These are phyloP conservation scores for Sylvilagus bachmani DNA, from an alignment of 2,113 vertebrate species.

Conservation along the genomic window DNA sequence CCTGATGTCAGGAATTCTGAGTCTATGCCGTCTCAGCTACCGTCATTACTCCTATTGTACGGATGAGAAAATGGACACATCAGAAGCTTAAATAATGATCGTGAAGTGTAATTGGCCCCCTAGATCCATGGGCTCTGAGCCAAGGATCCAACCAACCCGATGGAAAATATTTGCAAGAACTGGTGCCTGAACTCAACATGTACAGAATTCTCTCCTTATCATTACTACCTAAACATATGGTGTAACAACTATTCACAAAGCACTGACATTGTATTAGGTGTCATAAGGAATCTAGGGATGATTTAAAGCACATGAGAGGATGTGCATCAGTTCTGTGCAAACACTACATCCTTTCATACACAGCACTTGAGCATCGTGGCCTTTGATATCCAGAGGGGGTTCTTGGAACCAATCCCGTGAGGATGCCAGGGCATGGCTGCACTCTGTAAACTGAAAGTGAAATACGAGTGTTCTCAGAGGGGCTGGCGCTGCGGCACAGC, in stretches of 20 bases:
- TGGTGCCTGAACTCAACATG: background rate
- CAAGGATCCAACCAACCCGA: background rate
- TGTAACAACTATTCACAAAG: background rate
- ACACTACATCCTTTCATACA: background rate
- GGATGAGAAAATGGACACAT: background rate
- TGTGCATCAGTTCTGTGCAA: background rate
- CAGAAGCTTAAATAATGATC: accelerated
- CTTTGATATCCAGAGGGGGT: background rate
- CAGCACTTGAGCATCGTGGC: background rate
- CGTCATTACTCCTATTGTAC: background rate
- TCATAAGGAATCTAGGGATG: background rate
- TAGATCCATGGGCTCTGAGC: background rate
- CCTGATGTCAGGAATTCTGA: no score
- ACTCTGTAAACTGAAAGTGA: background rate
- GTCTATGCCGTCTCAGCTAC: no score
- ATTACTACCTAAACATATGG: background rate
- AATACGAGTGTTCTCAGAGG: no score
- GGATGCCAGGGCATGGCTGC: background rate
- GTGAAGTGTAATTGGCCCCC: background rate
- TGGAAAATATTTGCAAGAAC: background rate
- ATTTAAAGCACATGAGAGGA: background rate
- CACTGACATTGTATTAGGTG: background rate
- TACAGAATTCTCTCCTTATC: background rate
- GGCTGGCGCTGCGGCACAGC: no score
- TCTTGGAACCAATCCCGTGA: background rate